Evolutionary conservation across 2,888 invertebrate species (phyloP).

Genomic region (Netelia virgata): DNA sequence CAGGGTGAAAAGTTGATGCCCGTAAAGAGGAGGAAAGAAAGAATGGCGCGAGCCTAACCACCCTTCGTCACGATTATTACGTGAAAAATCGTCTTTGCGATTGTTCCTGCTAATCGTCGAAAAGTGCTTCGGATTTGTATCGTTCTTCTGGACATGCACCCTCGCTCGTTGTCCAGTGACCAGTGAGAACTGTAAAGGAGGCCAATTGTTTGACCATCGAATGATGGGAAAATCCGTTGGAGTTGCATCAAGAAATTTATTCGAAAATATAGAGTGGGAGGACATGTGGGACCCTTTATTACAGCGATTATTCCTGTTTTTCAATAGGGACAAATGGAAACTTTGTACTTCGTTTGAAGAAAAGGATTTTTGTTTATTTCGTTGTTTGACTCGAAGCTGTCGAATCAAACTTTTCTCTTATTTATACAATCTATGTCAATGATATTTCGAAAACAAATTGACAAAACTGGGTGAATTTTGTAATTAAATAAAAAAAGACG

Average conservation of each 20-base stretch:
- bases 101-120: conserved; percentile 55
- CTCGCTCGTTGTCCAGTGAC: conserved; percentile 3
- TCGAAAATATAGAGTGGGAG: too few species aligned
- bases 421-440: too few species aligned
- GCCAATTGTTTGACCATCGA: conserved; percentile 49
- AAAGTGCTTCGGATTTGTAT: not conserved
- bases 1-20: conserved; percentile 36
- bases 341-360: too few species aligned
- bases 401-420: too few species aligned
- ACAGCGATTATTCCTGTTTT: too few species aligned
- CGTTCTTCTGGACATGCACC: not conserved
- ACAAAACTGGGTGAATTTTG: too few species aligned
- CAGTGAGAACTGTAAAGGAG: not conserved
- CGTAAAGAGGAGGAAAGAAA: conserved; percentile 41
- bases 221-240: conserved; percentile 43
- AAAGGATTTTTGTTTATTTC: too few species aligned
- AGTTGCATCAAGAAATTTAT: not conserved
- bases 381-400: too few species aligned
- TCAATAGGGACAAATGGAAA: too few species aligned
- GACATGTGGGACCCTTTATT: too few species aligned
- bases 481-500: too few species aligned
- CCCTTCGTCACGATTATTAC: conserved; percentile 55
- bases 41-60: conserved; percentile 31
- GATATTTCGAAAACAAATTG: too few species aligned
- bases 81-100: conserved; percentile 52